Base-by-base conservation (phyloP, 2,797 vertebrate genomes). In the Pelodytes ibericus region DNA sequence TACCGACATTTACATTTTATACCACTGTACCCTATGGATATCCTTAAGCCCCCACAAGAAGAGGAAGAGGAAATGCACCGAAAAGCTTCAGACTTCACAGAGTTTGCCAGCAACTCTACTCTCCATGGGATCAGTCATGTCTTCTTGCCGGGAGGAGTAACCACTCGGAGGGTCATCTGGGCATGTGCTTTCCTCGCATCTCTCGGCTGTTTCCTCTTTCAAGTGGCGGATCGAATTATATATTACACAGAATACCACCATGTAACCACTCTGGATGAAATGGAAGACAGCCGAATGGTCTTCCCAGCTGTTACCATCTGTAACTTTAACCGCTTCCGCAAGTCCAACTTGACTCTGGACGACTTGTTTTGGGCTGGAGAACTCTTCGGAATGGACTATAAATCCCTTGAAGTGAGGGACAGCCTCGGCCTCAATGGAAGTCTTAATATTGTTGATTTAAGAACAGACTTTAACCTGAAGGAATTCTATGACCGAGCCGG, bases 291-390 rank as follows among this genome's bases (percentile, higher is more conserved):
- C 0, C 1, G 47, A 80, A 95, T 97, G 84, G 68, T 53, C 79
- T 95, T 96, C 84, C 95, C 95, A 0, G 92, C 95, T 18, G 71
- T 97, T 83, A 94, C 94, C 20, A 53, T 96, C 6, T 95, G 95
- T 87, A 96, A 94, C 83, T 90, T 92, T 86, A 96, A 94, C 86
- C 91, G 89, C 1, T 88, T 89, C 82, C 90, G 94, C 11, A 90
- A 91, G 70, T 94, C 94, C 0, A 90, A 84, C 81, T 86, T 97
- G 63, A 85, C 85, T 0, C 87, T 87, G 80, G 91, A 90, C 0
- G 94, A 95, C 83, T 86, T 95, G 57, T 92, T 92, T 84, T 94
- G 93, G 94, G 91, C 94, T 72, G 94, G 93, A 0, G 81, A 88
- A 4, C 81, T 96, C 79, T 87, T 95, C 56, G 94, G 91, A 0